Evolutionary conservation across 2,888 invertebrate genomes (phyloP).

Genomic region (Philereme vetulata): DNA sequence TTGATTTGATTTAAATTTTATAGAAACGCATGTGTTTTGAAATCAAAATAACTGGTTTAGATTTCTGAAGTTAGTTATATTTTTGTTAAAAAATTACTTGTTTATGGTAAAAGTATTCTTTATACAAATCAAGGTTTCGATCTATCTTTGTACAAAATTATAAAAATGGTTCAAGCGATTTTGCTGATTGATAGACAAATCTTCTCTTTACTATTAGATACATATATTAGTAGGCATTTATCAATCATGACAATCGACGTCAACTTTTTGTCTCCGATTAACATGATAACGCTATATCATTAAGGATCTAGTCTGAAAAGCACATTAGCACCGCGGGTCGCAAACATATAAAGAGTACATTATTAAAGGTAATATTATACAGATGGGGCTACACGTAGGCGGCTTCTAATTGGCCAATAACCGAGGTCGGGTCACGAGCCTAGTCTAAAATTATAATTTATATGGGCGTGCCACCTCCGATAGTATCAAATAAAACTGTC

Average conservation of each 20-base stretch:
- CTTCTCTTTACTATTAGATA: no score
- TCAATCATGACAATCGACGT: conserved; percentile 27
- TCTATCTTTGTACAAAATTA: no score
- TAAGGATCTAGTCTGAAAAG: conserved; percentile 26
- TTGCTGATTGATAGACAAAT: no score
- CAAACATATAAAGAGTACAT: conserved; percentile 19
- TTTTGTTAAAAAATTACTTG: no score
- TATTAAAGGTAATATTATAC: conserved; percentile 29
- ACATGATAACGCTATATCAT: conserved; percentile 24
- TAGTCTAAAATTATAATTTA: conserved; percentile 38
- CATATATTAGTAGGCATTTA: conserved; percentile 10
- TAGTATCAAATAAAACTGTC: conserved; percentile 36
- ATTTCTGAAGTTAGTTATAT: no score
- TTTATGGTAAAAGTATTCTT: no score
- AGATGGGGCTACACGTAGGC: conserved; percentile 30
- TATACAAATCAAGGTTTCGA: no score
- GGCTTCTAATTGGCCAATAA: conserved; percentile 37
- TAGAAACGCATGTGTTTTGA: no score
- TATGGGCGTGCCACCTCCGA: conserved; percentile 35
- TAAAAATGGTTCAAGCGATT: no score
- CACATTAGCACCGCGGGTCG: conserved; percentile 28
- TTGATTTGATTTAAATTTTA: no score
- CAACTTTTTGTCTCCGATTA: conserved; percentile 26
- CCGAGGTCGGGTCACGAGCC: conserved; percentile 37
- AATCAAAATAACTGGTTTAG: no score